Evolutionary conservation across 2,888 invertebrate genomes (phyloP).

Genomic region (Petrolisthes manimaculis): DNA sequence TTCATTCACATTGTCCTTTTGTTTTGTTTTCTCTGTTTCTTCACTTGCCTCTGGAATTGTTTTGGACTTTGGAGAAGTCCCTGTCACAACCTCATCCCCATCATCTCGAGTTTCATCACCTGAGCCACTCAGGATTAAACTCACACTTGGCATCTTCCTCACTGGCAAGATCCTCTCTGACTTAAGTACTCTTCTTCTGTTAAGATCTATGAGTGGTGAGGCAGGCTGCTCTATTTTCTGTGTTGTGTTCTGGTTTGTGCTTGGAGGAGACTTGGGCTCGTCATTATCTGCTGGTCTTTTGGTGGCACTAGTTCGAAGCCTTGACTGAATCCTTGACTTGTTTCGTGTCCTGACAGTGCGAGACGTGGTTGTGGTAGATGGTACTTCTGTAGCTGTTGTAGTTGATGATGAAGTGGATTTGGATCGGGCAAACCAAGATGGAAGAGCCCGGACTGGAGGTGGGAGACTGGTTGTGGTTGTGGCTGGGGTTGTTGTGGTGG

Average conservation of each 20-base stretch:
- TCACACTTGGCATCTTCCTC: constrained; percentile 40
- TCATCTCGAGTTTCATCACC: background rate
- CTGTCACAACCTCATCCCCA: background rate
- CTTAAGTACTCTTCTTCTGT: no score
- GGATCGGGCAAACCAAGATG: constrained; percentile 18
- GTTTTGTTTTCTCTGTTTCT: background rate
- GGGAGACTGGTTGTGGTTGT: constrained; percentile 25
- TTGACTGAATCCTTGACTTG: constrained; percentile 1
- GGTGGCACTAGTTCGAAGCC: background rate
- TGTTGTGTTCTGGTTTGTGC: background rate
- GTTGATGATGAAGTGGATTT: background rate
- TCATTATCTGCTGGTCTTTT: background rate
- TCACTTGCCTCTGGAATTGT: background rate
- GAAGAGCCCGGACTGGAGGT: background rate
- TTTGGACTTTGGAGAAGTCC: background rate
- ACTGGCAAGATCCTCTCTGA: background rate
- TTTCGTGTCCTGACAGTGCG: constrained; percentile 2
- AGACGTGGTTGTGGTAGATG: constrained; percentile 31
- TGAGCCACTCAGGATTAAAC: constrained; percentile 3
- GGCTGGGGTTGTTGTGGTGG: constrained; percentile 24
- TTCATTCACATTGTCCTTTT: background rate
- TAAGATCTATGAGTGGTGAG: background rate
- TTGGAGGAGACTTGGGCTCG: background rate
- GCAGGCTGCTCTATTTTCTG: background rate
- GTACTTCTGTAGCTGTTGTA: background rate